Conservation (phyloP, 2,113 vertebrate genomes). For the Nothobranchius furzeri region DNA sequence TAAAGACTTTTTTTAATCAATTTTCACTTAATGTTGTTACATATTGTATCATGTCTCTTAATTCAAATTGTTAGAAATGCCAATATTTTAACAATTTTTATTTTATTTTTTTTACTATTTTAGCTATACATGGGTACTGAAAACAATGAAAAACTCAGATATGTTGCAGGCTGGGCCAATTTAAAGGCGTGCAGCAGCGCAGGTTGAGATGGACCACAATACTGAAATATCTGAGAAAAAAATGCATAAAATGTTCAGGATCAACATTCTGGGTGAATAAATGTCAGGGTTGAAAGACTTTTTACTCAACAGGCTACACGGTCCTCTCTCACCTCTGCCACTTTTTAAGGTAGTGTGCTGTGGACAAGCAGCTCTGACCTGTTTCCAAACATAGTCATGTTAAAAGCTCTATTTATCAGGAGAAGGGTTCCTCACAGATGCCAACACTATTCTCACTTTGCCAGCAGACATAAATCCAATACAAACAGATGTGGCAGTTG, state of each 20-base stretch:
- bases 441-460: conserved; percentile 6
- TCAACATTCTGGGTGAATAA: background rate
- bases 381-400: conserved; percentile 62
- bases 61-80: conserved; percentile 21
- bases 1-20: background rate
- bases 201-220: conserved; percentile 70
- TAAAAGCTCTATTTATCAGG: conserved; percentile 23
- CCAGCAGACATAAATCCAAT: conserved; percentile 28
- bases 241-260: background rate
- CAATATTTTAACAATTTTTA: conserved; percentile 18
- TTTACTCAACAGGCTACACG: background rate
- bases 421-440: conserved; percentile 31
- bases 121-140: background rate
- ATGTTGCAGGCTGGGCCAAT: conserved; percentile 57
- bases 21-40: conserved; percentile 25
- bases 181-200: conserved; percentile 56
- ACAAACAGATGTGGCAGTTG: conserved; percentile 14
- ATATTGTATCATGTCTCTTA: conserved; percentile 64
- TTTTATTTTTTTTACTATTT: background rate
- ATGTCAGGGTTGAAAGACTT: background rate
- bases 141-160: conserved; percentile 50
- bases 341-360: conserved; percentile 15
- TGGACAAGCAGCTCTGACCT: conserved; percentile 17
- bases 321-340: background rate
- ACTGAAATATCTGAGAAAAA: conserved; percentile 66